Percentiles rank a stretch among this genome's conserved stretches.
Conservation (phyloP, 2,888 invertebrate species). For the Rhyacophila evoluta region DNA sequence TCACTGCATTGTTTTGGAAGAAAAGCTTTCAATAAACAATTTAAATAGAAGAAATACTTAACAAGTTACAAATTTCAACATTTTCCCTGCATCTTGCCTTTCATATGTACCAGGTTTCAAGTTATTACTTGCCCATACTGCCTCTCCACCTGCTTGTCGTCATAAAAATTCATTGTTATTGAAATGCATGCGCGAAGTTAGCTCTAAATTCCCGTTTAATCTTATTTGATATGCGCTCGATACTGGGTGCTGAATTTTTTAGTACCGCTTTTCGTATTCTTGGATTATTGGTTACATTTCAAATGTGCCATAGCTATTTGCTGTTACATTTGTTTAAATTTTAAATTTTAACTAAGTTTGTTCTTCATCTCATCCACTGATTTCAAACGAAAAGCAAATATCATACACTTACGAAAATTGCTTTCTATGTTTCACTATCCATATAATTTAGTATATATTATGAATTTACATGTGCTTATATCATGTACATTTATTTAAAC, state of each 20-base stretch:
- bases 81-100: not conserved
- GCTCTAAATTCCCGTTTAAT: slow-evolving; percentile 20
- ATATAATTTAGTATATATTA: no score
- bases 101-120: not conserved
- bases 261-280: not conserved
- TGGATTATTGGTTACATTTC: not conserved
- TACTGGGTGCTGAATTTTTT: not conserved
- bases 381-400: no score
- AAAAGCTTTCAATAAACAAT: no score
- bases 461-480: no score
- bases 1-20: no score
- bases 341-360: no score
- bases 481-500: no score
- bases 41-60: no score
- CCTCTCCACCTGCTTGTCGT: slow-evolving; percentile 39
- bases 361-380: no score
- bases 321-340: not conserved
- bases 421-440: no score
- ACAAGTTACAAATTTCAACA: no score
- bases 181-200: slow-evolving; percentile 38
- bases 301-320: not conserved
- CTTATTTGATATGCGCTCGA: slow-evolving; percentile 32
- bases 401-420: no score
- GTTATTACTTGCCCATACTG: not conserved
- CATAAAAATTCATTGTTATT: slow-evolving; percentile 52